Conservation (phyloP, 2,797 vertebrate genomes). For the Gallinago solitaria region DNA sequence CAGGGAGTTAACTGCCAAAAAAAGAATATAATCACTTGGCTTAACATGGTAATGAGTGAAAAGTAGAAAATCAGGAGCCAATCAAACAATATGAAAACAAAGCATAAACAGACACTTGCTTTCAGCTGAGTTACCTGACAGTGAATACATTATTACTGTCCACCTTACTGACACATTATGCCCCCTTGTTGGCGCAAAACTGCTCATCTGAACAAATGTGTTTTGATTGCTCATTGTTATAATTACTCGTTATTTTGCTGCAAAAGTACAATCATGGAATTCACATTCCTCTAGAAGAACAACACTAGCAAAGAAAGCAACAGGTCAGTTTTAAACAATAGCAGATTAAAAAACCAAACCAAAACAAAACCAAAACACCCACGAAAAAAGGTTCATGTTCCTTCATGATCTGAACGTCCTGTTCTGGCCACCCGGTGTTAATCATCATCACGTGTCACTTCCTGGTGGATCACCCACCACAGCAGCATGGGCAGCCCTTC, state of each 20-base stretch:
- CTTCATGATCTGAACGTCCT: neutral
- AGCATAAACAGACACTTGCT: neutral
- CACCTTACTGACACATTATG: neutral
- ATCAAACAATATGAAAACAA: neutral
- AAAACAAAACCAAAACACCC: neutral
- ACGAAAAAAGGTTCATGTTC: neutral
- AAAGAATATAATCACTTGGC: neutral
- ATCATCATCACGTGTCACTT: neutral
- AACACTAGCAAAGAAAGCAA: neutral
- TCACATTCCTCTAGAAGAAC: neutral
- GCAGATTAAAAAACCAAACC: neutral
- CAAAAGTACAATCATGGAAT: neutral
- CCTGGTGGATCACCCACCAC: rapidly evolving
- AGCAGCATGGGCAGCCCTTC: rapidly evolving
- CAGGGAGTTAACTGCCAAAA: neutral
- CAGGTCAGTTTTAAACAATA: slow-evolving; percentile 12
- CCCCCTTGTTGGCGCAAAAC: neutral
- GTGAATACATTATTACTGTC: neutral
- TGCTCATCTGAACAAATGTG: neutral
- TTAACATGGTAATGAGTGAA: neutral
- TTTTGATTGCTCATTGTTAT: neutral
- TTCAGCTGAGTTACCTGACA: neutral
- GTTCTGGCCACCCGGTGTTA: neutral
- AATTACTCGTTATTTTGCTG: neutral
- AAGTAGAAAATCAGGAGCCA: neutral